phyloP scores from a whole-genome alignment of 2,113 vertebrate genomes.

The Copsychus sechellarum region DNA sequence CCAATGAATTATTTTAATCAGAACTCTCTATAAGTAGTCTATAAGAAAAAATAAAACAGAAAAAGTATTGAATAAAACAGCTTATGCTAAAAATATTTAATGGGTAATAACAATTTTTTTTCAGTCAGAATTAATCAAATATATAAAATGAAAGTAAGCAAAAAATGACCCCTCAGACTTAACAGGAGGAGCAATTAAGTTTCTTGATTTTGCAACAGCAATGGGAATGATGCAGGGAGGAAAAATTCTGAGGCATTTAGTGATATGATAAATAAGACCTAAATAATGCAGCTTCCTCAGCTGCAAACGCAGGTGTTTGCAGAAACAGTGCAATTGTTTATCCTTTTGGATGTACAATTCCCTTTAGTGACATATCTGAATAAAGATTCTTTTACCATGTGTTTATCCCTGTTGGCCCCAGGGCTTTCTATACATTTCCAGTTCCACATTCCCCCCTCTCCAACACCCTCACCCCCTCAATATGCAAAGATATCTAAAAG shows the following conservation, averaged over 20 bases:
- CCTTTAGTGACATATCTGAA: background rate
- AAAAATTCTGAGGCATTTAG: background rate
- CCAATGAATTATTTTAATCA: background rate
- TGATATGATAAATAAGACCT: background rate
- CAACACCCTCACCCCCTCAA: fast-evolving
- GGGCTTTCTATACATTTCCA: background rate
- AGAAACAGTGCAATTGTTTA: background rate
- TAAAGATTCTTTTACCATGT: background rate
- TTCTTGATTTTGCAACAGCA: background rate
- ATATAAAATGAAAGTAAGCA: background rate
- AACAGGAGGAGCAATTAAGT: background rate
- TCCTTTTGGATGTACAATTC: background rate
- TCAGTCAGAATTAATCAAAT: background rate
- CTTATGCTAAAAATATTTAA: background rate
- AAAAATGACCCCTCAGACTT: background rate
- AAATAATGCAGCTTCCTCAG: background rate
- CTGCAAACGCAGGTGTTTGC: slow-evolving; percentile 4
- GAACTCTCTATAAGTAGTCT: background rate
- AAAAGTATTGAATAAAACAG: background rate
- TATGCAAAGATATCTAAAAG: background rate
- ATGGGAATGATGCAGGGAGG: background rate
- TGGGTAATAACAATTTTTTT: background rate
- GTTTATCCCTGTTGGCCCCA: background rate
- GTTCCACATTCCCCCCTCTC: fast-evolving
- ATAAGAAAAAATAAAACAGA: background rate